Evolutionary conservation across 30 jellyfish, hydroid and myxozoan genomes (phyloP).

Genomic region (Mastigias papua): DNA sequence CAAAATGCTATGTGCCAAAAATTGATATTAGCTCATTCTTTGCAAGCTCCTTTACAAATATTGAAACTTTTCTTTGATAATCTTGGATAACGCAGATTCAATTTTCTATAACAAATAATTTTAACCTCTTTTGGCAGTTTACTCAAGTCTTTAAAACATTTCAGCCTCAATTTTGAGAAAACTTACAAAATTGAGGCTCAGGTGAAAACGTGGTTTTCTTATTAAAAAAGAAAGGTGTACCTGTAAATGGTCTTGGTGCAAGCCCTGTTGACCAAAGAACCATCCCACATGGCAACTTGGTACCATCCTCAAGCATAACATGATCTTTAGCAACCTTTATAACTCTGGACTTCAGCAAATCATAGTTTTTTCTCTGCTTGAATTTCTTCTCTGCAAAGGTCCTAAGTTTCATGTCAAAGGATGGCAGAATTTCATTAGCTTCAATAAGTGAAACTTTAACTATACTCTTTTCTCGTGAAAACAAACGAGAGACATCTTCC

Average conservation of each 20-base stretch:
- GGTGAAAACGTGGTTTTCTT: not conserved
- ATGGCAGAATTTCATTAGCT: slow-evolving; percentile 93
- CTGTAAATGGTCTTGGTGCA: slow-evolving; percentile 86
- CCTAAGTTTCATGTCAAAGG: slow-evolving; percentile 87
- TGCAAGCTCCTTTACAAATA: too few species aligned
- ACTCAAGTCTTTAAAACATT: too few species aligned
- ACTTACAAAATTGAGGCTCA: not conserved
- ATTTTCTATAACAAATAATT: too few species aligned
- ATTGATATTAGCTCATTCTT: too few species aligned
- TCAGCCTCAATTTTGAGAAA: too few species aligned
- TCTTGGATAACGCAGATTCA: too few species aligned
- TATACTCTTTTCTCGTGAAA: slow-evolving; percentile 87
- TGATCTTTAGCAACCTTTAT: slow-evolving; percentile 84
- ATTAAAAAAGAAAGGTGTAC: not conserved
- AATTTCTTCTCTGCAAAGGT: slow-evolving; percentile 85
- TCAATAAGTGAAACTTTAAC: slow-evolving; percentile 94
- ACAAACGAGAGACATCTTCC: slow-evolving; percentile 91
- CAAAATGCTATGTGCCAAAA: too few species aligned
- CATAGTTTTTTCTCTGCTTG: slow-evolving; percentile 74
- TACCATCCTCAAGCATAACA: slow-evolving; percentile 89
- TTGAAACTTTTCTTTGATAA: too few species aligned
- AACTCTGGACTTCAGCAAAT: slow-evolving; percentile 80
- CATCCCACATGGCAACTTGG: slow-evolving; percentile 83
- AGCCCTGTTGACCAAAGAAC: slow-evolving; percentile 99
- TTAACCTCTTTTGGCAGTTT: too few species aligned